phyloP scores from a whole-genome alignment of 2,797 vertebrate genomes.

The Valencia hispanica region DNA sequence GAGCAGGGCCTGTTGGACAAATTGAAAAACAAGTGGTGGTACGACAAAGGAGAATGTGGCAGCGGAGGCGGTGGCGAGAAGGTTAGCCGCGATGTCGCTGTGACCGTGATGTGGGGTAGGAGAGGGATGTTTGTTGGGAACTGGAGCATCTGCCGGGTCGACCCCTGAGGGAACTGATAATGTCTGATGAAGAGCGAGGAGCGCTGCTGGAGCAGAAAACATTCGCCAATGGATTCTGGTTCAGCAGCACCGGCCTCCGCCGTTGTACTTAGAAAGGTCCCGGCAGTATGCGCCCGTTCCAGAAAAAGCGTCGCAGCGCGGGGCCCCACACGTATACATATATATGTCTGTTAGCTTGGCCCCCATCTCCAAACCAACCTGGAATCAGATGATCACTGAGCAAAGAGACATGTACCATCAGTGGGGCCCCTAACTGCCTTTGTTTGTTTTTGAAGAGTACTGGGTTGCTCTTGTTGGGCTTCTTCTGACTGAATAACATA shows the following conservation, averaged over 20 bases:
- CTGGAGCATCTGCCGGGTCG: conserved; percentile 94
- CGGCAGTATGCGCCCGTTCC: conserved; percentile 95
- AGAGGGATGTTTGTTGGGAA: conserved; percentile 85
- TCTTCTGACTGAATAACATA: conserved; percentile 98
- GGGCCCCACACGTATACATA: conserved; percentile 77
- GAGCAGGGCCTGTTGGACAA: conserved; percentile 99
- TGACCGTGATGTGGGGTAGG: conserved; percentile 87
- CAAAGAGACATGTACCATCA: conserved; percentile 81
- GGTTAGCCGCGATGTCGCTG: conserved; percentile 95
- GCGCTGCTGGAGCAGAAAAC: conserved; percentile 89
- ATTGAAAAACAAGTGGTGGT: conserved; percentile 99
- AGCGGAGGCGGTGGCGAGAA: conserved; percentile 99
- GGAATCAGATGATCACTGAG: conserved; percentile 72
- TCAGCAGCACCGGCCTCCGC: conserved; percentile 87
- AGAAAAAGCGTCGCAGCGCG: conserved; percentile 92
- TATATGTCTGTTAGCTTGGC: conserved; percentile 84
- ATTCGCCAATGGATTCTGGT: conserved; percentile 83
- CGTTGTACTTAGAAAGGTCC: conserved; percentile 80
- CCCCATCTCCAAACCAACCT: conserved; percentile 20
- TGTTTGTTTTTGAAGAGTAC: conserved; percentile 91
- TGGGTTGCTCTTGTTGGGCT: conserved; percentile 85
- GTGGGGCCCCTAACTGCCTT: conserved; percentile 86
- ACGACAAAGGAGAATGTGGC: conserved; percentile 99
- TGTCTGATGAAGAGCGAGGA: conserved; percentile 67
- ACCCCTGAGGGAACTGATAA: not conserved